Conservation (phyloP, 2,797 vertebrate species). For the Anas bernieri region DNA sequence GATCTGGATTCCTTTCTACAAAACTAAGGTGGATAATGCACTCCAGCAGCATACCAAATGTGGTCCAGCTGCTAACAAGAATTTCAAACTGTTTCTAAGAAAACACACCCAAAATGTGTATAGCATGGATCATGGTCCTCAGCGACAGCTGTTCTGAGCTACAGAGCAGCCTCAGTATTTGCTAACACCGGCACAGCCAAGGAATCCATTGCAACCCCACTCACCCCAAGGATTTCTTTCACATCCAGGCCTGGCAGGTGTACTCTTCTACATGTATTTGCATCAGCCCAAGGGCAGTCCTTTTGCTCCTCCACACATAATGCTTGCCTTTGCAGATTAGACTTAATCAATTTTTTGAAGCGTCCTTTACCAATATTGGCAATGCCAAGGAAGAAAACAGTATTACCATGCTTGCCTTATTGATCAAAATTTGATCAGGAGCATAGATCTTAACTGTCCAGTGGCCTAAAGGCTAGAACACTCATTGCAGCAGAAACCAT, state of each 20-base stretch:
- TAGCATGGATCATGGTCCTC: background rate
- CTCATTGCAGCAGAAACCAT: background rate
- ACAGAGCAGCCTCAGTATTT: background rate
- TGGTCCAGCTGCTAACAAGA: background rate
- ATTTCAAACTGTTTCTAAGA: background rate
- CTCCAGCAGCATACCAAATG: background rate
- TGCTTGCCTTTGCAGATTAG: background rate
- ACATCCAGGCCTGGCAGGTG: background rate
- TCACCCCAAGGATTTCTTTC: background rate
- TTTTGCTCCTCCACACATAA: background rate
- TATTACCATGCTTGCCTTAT: background rate
- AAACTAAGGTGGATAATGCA: background rate
- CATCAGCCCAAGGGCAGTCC: background rate
- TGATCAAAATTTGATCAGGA: background rate
- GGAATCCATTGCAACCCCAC: background rate
- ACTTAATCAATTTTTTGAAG: background rate
- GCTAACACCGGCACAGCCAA: background rate
- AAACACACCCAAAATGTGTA: background rate
- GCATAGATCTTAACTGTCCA: background rate
- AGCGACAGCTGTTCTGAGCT: background rate
- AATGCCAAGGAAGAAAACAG: background rate
- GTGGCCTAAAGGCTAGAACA: background rate
- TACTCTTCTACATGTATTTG: background rate
- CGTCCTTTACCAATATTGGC: background rate
- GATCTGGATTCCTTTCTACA: fast-evolving